Evolutionary conservation across 2,888 invertebrate genomes (phyloP), one percentile per base, ranked within the genome.

Genomic region (Terebella lapidaria): DNA sequence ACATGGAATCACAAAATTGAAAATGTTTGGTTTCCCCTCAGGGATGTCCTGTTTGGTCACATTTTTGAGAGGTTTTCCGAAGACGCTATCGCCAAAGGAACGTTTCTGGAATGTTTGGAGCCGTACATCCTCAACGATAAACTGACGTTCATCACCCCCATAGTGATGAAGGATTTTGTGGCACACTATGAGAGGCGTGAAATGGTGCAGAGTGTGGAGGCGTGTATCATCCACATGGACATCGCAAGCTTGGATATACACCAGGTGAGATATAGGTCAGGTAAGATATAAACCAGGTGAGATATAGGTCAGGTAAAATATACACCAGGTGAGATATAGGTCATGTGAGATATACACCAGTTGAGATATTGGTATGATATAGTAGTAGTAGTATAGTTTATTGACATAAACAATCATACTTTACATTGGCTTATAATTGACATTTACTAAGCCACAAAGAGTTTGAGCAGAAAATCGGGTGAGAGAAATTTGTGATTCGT

Each of bases 191-290:
- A 87, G 68, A 81, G 84, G 46, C 84, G 86, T 49, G 84, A 85
- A 49, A 83, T 87, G 71, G 84, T 87, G 56, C 80, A 86, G 68
- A 84, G 85, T 64, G 79, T 91, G 57, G 89, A 91, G 78, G 84
- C 86, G 30, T 85, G 89, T 59, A 84, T 91, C 55, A 84, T 89
- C 3, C 87, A 88, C 67, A 81, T 91, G 63, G 87, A 89, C 67
- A 87, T 91, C 70, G 84, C 85, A 54, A 89, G 88, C 65, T 81
- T 91, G 58, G 91, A 91, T 79, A 83, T 91, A 24, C 88, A 91
- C 78, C 89, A 84, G 81, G 83, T 84, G 63, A 56, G 66, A 59
- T 29, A 25, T 15, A 27, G 10, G 24, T 10, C 24, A 5, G n/a
- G n/a, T n/a, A n/a, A n/a, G 91, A 91, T 79, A 83, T 91, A 24